A percentile compares a stretch with the other conserved stretches of the same genome.
Conservation (phyloP, 2,888 invertebrate genomes). For the Parnassius smintheus region DNA sequence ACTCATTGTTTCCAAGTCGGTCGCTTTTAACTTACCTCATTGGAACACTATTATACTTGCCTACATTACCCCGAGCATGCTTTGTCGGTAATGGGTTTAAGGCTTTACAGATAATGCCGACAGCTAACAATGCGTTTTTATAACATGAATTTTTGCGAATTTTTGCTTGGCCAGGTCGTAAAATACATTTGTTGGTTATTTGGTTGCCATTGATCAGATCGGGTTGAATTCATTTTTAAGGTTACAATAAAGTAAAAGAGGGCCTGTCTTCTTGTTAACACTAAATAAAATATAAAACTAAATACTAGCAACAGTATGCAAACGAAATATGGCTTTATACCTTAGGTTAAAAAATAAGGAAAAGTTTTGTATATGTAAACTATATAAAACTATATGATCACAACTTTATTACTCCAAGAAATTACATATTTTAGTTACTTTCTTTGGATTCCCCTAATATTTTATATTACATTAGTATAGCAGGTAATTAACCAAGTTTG, state of each 20-base stretch:
- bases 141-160: conserved; percentile 17
- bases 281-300: no score
- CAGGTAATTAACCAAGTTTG: no score
- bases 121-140: conserved; percentile 14
- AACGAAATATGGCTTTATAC: no score
- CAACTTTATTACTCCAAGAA: no score
- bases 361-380: no score
- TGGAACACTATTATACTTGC: conserved; percentile 8
- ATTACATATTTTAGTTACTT: no score
- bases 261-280: no score
- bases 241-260: background rate
- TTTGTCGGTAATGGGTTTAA: conserved; percentile 26
- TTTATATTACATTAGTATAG: no score
- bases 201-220: conserved; percentile 2
- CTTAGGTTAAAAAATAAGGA: no score
- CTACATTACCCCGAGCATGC: conserved; percentile 1
- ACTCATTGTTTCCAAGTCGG: conserved; percentile 36
- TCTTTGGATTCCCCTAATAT: no score
- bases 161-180: conserved; percentile 9
- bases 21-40: conserved; percentile 32
- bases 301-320: no score
- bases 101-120: conserved; percentile 15
- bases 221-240: background rate
- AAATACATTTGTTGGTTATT: conserved; percentile 21
- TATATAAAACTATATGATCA: no score